Conservation (phyloP, 2,113 vertebrate genomes). For the Cinclus mexicanus region DNA sequence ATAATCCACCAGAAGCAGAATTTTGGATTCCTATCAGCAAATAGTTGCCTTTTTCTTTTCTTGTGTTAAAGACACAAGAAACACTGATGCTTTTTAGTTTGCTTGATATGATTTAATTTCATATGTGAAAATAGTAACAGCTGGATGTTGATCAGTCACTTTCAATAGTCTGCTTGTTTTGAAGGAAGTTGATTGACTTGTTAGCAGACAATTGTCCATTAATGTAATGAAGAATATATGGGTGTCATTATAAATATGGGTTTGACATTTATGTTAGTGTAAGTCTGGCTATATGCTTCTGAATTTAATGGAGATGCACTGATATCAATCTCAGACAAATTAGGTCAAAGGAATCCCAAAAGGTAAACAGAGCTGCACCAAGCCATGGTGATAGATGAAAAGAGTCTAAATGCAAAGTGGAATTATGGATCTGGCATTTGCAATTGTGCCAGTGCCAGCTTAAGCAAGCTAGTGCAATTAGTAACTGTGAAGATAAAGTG, state of each 20-base stretch:
- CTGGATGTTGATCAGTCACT: background rate
- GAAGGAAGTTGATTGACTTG: background rate
- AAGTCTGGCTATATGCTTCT: background rate
- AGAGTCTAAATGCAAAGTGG: background rate
- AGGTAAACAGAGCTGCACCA: background rate
- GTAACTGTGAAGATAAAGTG: background rate
- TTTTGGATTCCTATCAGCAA: constrained; percentile 17
- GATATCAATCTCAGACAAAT: background rate
- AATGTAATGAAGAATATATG: background rate
- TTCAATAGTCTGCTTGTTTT: background rate
- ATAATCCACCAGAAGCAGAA: constrained; percentile 36
- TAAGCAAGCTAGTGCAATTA: background rate
- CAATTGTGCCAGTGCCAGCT: background rate
- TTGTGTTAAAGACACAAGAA: background rate
- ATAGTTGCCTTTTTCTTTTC: background rate
- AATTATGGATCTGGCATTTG: background rate
- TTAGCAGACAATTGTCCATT: background rate
- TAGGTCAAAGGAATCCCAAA: background rate
- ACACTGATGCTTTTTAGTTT: background rate
- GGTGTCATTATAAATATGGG: background rate
- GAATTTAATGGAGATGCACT: background rate
- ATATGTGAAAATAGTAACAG: background rate
- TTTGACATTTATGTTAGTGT: background rate
- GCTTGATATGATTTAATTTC: background rate
- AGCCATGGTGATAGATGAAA: background rate